Base-by-base conservation (phyloP, 2,797 vertebrate species). In the Cuculus canorus region DNA sequence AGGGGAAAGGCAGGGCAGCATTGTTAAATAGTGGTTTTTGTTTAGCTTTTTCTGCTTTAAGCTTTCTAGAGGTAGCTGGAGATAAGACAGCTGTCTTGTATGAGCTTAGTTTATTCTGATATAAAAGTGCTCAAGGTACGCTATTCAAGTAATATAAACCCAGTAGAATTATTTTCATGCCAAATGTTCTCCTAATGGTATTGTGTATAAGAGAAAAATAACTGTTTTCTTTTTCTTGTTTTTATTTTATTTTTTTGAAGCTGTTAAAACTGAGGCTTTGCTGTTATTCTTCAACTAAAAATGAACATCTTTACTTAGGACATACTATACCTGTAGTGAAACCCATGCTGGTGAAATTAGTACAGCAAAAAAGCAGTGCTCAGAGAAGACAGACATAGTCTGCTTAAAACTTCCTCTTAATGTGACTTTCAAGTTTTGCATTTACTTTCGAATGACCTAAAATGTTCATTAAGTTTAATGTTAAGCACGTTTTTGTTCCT, bases 371-470 rank as follows among this genome's bases (percentile, higher is more conserved):
- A 88, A 61, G 11, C 16, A 57, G 2, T 82, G 25, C 33, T 72
- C 11, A 21, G 45, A 72, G 50, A 83, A 72, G 8, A 79, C 66
- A 87, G 27, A 5, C 5, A 1, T 48, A 63, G 48, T 61, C 50
- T 92, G 45, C 33, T 28, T 59, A 30, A 47, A 86, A 81, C 18
- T 86, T 75, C 9, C 12, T 70, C 30, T 63, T 82, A 77, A 61
- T 83, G 69, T 88, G 54, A 47, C 65, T 90, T 90, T 52, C 1
- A 48, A 68, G 39, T 57, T 86, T 63, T 84, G 65, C 27, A 18
- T 48, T 93, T 86, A 72, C 68, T 85, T 94, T 60, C 53, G 61
- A 90, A 35, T 84, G 45, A 71, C 33, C 92, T 81, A 83, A 82
- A 84, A 75, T 83, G 53, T 76, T 95, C 50, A 72, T 91, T 69